A percentile compares a stretch with the other conserved stretches of the same genome.
phyloP scores from a whole-genome alignment of 2,888 invertebrate genomes.

The Diplazon laetatorius region DNA sequence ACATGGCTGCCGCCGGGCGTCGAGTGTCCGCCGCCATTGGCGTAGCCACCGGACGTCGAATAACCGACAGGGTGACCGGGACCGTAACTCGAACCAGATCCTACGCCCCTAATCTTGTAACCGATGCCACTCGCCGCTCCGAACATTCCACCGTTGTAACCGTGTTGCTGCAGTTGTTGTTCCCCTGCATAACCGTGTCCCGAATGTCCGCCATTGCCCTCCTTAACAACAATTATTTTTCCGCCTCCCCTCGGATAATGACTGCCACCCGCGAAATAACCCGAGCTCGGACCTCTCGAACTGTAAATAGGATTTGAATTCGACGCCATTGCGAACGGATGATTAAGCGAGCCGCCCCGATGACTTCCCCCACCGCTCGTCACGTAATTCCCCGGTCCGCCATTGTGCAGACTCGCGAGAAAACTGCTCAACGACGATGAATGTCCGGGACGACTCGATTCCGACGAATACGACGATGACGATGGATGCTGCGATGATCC shows the following conservation, averaged over 20 bases:
- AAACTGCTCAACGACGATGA: constrained; percentile 55
- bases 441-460: constrained; percentile 52
- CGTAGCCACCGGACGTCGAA: constrained; percentile 66
- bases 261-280: constrained; percentile 67
- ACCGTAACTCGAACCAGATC: constrained; percentile 67
- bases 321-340: constrained; percentile 53
- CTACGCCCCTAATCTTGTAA: constrained; percentile 71
- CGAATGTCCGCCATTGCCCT: constrained; percentile 63
- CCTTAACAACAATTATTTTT: constrained; percentile 73
- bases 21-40: constrained; percentile 61
- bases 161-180: constrained; percentile 32
- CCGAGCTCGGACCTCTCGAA: constrained; percentile 66
- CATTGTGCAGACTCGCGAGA: constrained; percentile 56
- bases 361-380: constrained; percentile 42
- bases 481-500: constrained; percentile 31
- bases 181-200: constrained; percentile 67
- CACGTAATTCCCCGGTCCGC: constrained; percentile 56
- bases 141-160: constrained; percentile 59
- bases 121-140: constrained; percentile 55
- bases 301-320: constrained; percentile 64
- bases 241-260: constrained; percentile 69
- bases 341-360: constrained; percentile 48
- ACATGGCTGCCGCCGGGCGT: constrained; percentile 50
- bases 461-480: constrained; percentile 40
- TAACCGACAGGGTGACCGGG: constrained; percentile 67